Conservation (phyloP, 2,888 invertebrate genomes). For the Coenonympha glycerion region DNA sequence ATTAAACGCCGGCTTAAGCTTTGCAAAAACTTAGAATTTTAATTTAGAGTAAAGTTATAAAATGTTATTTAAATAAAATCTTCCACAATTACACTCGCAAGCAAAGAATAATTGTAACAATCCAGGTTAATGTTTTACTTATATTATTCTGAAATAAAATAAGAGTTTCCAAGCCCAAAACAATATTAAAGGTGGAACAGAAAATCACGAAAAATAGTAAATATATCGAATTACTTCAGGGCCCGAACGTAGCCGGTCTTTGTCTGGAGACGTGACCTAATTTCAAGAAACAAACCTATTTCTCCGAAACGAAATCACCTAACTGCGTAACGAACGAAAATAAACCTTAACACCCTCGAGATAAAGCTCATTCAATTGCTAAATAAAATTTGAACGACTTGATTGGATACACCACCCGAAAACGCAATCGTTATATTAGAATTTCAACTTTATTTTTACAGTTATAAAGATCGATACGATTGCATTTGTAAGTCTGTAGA, state of each 20-base stretch:
- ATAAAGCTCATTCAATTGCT: constrained; percentile 35
- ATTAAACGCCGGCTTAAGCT: no score
- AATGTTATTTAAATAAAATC: no score
- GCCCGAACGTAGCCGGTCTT: constrained; percentile 44
- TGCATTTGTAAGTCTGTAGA: constrained; percentile 30
- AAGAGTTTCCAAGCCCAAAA: no score
- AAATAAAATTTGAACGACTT: constrained; percentile 38
- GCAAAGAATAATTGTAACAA: no score
- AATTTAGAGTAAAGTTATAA: no score
- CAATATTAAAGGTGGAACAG: no score
- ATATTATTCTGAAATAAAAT: no score
- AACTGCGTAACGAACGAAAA: constrained; percentile 32
- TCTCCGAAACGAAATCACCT: constrained; percentile 32
- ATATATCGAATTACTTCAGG: constrained; percentile 47
- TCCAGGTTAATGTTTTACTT: no score
- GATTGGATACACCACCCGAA: constrained; percentile 34
- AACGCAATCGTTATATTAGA: constrained; percentile 24
- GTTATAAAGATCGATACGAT: constrained; percentile 29
- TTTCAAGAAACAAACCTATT: constrained; percentile 62
- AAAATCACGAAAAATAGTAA: no score
- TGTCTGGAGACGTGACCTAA: constrained; percentile 61
- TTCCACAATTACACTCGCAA: no score
- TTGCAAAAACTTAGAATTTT: no score
- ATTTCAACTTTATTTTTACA: constrained; percentile 30
- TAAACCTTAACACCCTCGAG: constrained; percentile 31